phyloP scores from a whole-genome alignment of 2,888 invertebrate genomes.

The Sympetrum striolatum region DNA sequence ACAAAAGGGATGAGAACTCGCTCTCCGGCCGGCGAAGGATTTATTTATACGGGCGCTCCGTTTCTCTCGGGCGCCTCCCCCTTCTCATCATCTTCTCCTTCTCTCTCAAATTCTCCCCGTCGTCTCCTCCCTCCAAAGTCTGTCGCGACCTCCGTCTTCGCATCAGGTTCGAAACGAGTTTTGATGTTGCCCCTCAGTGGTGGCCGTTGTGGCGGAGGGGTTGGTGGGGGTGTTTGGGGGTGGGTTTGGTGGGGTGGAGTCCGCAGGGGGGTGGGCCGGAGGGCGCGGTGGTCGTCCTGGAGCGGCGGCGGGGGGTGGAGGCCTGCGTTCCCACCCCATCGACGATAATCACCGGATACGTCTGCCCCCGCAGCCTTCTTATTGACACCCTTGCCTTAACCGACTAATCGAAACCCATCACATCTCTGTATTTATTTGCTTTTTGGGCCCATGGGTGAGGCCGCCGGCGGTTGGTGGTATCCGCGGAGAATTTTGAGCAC shows the following conservation, averaged over 20 bases:
- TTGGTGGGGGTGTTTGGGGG: not conserved
- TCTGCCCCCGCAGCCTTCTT: not conserved
- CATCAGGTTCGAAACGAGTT: conserved; percentile 43
- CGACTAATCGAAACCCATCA: not conserved
- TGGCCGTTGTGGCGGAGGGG: not conserved
- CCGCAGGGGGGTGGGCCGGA: not conserved
- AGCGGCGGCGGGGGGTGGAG: not conserved
- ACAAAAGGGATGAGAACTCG: conserved; percentile 4
- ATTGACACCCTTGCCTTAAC: not conserved
- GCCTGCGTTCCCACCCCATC: not conserved
- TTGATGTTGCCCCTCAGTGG: conserved; percentile 26
- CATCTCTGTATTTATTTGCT: not conserved
- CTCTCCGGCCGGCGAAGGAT: conserved; percentile 1
- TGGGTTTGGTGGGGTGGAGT: not conserved
- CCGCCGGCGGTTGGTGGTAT: not conserved
- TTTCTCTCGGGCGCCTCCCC: not conserved
- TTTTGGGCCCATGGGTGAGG: not conserved
- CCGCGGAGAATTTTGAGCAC: not conserved
- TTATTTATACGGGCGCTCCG: conserved; percentile 27
- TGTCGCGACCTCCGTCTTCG: conserved; percentile 29
- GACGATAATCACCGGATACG: not conserved
- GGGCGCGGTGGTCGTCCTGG: not conserved
- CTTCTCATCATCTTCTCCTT: not conserved
- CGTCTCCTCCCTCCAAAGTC: not conserved
- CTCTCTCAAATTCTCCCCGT: not conserved